A percentile compares a stretch with the other conserved stretches of the same genome.
Conservation (phyloP, 2,888 invertebrate genomes). For the Pristionchus entomophagus region DNA sequence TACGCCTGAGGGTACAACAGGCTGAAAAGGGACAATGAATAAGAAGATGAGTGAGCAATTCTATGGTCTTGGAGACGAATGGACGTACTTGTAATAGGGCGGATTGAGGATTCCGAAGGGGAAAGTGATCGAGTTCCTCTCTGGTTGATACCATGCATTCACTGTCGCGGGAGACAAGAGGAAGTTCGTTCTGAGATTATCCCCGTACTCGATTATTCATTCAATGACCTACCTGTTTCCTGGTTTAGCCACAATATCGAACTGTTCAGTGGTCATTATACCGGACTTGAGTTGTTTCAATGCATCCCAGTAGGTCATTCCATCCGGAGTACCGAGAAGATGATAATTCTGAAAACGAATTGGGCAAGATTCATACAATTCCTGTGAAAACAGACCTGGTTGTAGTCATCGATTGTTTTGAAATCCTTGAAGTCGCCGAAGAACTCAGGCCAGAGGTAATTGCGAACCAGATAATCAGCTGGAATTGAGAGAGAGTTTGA, state of each 20-base stretch:
- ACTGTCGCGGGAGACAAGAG: constrained; percentile 70
- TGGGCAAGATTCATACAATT: too few species aligned
- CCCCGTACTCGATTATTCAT: not conserved
- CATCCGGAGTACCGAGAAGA: too few species aligned
- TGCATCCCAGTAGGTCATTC: constrained; percentile 15
- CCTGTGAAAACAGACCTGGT: too few species aligned
- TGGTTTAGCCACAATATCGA: not conserved
- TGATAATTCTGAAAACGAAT: too few species aligned
- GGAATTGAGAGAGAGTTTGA: constrained; percentile 1
- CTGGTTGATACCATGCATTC: constrained; percentile 74
- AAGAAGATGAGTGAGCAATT: not conserved
- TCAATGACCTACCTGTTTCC: constrained; percentile 6
- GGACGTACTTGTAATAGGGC: constrained; percentile 63
- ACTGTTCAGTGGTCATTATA: not conserved
- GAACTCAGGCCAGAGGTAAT: constrained; percentile 31
- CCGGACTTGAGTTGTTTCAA: not conserved
- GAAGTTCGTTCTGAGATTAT: constrained; percentile 60
- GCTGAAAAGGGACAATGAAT: constrained; percentile 51
- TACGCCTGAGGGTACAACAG: constrained; percentile 70
- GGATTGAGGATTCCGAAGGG: constrained; percentile 71
- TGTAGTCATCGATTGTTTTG: not conserved
- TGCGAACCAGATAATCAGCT: not conserved
- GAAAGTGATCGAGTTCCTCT: constrained; percentile 73
- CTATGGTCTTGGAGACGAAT: not conserved
- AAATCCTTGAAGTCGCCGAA: too few species aligned